A percentile compares a stretch with the other conserved stretches of the same genome.
Conservation (phyloP, 2,113 vertebrate genomes). For the Corythoichthys haematopterus region DNA sequence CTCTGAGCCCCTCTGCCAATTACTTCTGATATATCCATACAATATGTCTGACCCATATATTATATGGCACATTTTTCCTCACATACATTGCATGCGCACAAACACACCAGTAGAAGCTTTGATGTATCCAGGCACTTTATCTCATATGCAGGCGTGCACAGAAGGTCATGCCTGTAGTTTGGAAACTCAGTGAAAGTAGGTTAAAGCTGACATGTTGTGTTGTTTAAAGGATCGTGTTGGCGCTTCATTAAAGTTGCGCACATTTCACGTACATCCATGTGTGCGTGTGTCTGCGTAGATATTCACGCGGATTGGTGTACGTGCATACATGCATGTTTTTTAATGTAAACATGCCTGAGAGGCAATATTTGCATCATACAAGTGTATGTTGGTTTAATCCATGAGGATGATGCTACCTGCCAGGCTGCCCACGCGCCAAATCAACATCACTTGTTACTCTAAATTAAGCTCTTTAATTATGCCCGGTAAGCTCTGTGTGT, state of each 20-base stretch:
- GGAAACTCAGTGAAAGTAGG: conserved; percentile 59
- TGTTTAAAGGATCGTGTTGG: conserved; percentile 52
- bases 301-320: background rate
- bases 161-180: conserved; percentile 46
- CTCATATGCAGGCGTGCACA: conserved; percentile 25
- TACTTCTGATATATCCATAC: conserved; percentile 52
- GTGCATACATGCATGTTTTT: conserved; percentile 38
- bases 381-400: conserved; percentile 52
- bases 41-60: conserved; percentile 56
- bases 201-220: conserved; percentile 52
- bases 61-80: conserved; percentile 25
- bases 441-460: conserved; percentile 62
- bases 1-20: conserved; percentile 39
- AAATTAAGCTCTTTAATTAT: conserved; percentile 68
- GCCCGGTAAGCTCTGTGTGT: conserved; percentile 57
- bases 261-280: conserved; percentile 7
- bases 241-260: conserved; percentile 37
- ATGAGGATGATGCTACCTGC: conserved; percentile 58
- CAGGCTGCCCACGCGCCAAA: conserved; percentile 53
- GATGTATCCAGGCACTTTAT: conserved; percentile 36
- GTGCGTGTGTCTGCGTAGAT: background rate
- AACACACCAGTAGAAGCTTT: conserved; percentile 29
- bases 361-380: conserved; percentile 51
- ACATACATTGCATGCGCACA: conserved; percentile 9
- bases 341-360: conserved; percentile 42